Evolutionary conservation across 2,797 vertebrate species (phyloP), one percentile per base, ranked within the genome.

Genomic region (Micromesistius poutassou): DNA sequence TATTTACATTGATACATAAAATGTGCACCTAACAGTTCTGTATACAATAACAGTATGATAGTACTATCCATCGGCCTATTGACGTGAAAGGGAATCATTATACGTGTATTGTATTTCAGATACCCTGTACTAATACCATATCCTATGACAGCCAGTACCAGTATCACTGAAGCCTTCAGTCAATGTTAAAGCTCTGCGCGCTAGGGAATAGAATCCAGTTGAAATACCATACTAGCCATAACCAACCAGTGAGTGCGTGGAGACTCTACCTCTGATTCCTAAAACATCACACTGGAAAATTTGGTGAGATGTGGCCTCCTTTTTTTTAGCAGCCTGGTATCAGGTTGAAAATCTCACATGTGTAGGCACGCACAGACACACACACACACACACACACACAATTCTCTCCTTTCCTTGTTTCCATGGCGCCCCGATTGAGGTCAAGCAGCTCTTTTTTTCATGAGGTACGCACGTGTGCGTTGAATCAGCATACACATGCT

Each of bases 351-450:
- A 25, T 14, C 76, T 25, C 71, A 62, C 25, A 42, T 66, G 16
- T 55, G 62, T 16, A 33, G 16, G 13, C 50, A 36, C 55, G 30
- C 50, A 75, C 50, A 36, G 1, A 76, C 74, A 76, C 33, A 76
- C 62, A 76, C n/a, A 42, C 75, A 42, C 13, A 76, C 35, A 76
- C 35, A 70, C 33, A 76, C 35, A 75, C 46, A 75, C 42, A 75
- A 1, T 28, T 68, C 31, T 76, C n/a, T 74, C 31, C 46, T 82
- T 80, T 75, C 81, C 82, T 80, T 25, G 87, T 93, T 92, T 89
- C 89, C 91, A 93, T 92, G 89, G 88, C 42, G 80, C 83, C 82
- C 74, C 80, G 78, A 89, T 86, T 87, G 84, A 92, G 91, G 91
- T 93, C 92, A 91, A 83, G 88, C 79, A 72, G 80, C 78, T 76